These are phyloP conservation scores for Apteryx mantelli DNA, from an alignment of 2,113 vertebrate species.

Conservation along the genomic window DNA sequence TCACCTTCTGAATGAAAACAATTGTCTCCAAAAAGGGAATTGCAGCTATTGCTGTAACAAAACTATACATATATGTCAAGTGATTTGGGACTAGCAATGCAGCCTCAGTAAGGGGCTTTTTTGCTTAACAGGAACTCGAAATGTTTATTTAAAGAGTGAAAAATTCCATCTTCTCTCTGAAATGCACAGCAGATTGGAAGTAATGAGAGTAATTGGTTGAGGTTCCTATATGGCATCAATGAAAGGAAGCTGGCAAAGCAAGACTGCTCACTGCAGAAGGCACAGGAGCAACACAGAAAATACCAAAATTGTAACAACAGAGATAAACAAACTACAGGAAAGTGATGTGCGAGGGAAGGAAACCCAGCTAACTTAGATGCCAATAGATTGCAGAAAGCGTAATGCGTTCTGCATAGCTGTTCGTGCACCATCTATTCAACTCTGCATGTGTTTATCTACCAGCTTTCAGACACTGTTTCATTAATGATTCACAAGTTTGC, in stretches of 20 bases:
- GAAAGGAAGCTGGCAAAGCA: background rate
- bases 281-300: background rate
- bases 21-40: background rate
- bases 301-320: background rate
- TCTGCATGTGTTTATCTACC: background rate
- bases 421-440: background rate
- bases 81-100: background rate
- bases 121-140: background rate
- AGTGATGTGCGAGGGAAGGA: background rate
- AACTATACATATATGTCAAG: background rate
- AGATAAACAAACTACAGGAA: background rate
- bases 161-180: background rate
- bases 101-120: background rate
- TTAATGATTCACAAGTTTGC: fast-evolving
- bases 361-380: background rate
- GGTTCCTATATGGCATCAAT: background rate
- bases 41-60: background rate
- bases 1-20: background rate
- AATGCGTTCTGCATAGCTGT: background rate
- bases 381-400: background rate
- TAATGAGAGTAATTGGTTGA: background rate
- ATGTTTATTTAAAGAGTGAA: background rate
- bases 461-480: background rate
- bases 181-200: background rate
- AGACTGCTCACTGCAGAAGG: background rate